These are phyloP conservation scores for Lutjanus erythropterus DNA, from an alignment of 2,113 vertebrate genomes.

Conservation along the genomic window DNA sequence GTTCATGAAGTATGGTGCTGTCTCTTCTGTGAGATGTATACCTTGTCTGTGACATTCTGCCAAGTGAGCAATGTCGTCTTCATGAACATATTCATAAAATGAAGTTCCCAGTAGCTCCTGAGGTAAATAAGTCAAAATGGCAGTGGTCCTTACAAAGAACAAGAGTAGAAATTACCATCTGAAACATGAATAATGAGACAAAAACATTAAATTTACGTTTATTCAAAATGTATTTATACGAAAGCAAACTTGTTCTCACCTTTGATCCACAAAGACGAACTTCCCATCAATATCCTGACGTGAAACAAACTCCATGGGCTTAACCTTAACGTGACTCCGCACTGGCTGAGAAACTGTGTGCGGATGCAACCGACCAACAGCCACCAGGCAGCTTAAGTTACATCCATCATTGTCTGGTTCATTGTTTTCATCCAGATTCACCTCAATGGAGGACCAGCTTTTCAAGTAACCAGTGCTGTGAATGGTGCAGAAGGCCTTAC, in stretches of 20 bases:
- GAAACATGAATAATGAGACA: background rate
- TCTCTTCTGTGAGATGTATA: conserved; percentile 50
- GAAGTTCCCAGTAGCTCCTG: conserved; percentile 66
- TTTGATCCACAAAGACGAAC: conserved; percentile 30
- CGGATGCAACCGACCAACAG: background rate
- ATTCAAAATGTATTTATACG: background rate
- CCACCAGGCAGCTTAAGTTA: conserved; percentile 16
- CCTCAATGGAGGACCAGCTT: background rate
- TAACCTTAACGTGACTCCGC: background rate
- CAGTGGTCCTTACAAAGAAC: background rate
- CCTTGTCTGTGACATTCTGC: conserved; percentile 92
- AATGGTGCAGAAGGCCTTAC: background rate
- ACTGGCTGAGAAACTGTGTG: background rate
- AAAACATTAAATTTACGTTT: background rate
- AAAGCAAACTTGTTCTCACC: background rate
- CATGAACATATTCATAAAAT: conserved; percentile 92
- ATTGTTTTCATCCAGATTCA: conserved; percentile 17
- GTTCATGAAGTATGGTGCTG: background rate
- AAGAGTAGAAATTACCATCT: background rate
- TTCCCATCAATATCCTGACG: background rate
- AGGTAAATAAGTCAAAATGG: conserved; percentile 15
- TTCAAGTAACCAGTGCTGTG: conserved; percentile 14
- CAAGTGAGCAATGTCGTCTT: conserved; percentile 91
- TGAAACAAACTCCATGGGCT: conserved; percentile 23
- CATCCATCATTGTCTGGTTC: background rate